These are phyloP conservation scores for Drosophila koepferae DNA, from an alignment of 2,888 invertebrate genomes.

Conservation along the genomic window DNA sequence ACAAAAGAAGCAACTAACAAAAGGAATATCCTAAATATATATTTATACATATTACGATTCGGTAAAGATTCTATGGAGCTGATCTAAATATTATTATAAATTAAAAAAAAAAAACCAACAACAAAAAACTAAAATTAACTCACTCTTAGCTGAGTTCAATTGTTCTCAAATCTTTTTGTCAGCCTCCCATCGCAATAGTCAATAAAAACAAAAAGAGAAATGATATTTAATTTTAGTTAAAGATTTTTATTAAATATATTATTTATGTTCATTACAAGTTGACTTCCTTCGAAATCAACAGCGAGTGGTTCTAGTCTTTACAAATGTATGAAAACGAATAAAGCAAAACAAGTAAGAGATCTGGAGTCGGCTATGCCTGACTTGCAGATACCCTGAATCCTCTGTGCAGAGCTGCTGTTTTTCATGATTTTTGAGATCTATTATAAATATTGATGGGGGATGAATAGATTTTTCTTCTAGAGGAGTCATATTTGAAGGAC, in stretches of 20 bases:
- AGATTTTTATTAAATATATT: constrained; percentile 39
- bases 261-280: constrained; percentile 48
- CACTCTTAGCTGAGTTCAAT: constrained; percentile 45
- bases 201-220: constrained; percentile 26
- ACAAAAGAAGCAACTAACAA: constrained; percentile 63
- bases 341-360: constrained; percentile 28
- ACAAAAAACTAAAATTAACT: constrained; percentile 11
- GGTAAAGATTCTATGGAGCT: constrained; percentile 66
- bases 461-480: not conserved
- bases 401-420: constrained; percentile 3
- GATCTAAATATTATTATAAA: constrained; percentile 57
- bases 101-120: constrained; percentile 23
- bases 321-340: constrained; percentile 53
- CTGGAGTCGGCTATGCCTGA: not conserved
- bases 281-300: constrained; percentile 46
- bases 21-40: constrained; percentile 57
- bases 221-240: constrained; percentile 41
- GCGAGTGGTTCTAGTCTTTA: constrained; percentile 74
- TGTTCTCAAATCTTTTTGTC: constrained; percentile 43
- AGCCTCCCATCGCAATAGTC: constrained; percentile 54
- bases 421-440: not conserved
- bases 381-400: constrained; percentile 4
- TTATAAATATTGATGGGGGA: not conserved
- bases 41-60: constrained; percentile 53
- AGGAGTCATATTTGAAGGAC: too few relatives aligned